Evolutionary conservation across 2,797 vertebrate genomes (phyloP), one percentile per base, ranked within the genome.

Genomic region (Choloepus didactylus): DNA sequence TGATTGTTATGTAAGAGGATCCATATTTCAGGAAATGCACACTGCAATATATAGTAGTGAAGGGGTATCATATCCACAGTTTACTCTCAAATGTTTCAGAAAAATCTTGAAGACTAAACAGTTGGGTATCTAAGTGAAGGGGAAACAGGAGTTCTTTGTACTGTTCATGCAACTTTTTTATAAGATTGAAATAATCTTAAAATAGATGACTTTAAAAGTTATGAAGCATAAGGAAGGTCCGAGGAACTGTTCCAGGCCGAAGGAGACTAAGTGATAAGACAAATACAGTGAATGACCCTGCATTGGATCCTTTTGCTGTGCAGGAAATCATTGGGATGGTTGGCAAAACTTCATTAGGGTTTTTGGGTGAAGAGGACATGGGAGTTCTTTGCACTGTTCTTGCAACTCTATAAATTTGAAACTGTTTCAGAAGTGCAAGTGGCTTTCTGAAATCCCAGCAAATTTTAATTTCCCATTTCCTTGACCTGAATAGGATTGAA

Each of bases 391-490:
- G 75, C 92, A 49, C 38, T 76, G 3, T 70, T 76, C 73, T 87
- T 59, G n/a, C 38, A 46, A 8, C 76, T 83, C 69, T 77, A 2
- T 84, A 91, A 76, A 35, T 77, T 59, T 84, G 56, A 88, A 73
- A 60, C 72, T 66, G 25, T 73, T 89, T 89, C 18, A 38, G 80
- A 79, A 89, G 41, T 51, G 21, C n/a, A 19, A n/a, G 46, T 86
- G 18, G 27, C 77, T 89, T 86, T 64, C 56, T 95, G 49, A 92
- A 72, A 86, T 66, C 14, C 29, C 60, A 64, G 73, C 29, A n/a
- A 85, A 84, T 67, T 80, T 60, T 51, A 46, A 51, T 82, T 77
- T 87, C 49, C 62, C 25, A 82, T 96, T 86, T 64, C 31, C 75
- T 95, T 49, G 31, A 62, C 6, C 29, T 79, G 18, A 79, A 44